phyloP scores from a whole-genome alignment of 1,140 invertebrate species.

The Sycophila sp. region DNA sequence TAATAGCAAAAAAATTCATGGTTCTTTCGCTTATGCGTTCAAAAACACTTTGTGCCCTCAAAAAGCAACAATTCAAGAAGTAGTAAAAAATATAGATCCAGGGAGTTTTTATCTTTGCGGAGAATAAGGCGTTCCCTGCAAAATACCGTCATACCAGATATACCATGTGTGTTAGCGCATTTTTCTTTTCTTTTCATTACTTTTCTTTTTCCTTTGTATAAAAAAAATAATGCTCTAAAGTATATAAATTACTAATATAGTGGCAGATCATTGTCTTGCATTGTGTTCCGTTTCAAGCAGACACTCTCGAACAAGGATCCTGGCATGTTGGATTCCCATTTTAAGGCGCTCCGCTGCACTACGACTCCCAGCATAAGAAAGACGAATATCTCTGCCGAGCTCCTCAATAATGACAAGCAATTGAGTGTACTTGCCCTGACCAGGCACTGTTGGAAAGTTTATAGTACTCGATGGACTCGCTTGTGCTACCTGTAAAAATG shows the following conservation, averaged over 20 bases:
- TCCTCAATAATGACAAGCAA: constrained; percentile 85
- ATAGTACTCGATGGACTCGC: constrained; percentile 60
- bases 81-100: constrained; percentile 43
- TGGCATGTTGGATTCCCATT: constrained; percentile 81
- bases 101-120: constrained; percentile 36
- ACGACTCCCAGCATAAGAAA: constrained; percentile 84
- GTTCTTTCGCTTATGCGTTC: constrained; percentile 35
- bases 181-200: too few species aligned
- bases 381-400: constrained; percentile 82
- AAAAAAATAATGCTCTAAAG: constrained; percentile 53
- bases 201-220: too few species aligned
- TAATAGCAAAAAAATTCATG: constrained; percentile 23
- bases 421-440: constrained; percentile 78
- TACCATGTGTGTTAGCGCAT: constrained; percentile 17
- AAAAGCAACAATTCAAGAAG: constrained; percentile 41
- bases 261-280: constrained; percentile 70
- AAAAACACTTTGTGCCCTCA: constrained; percentile 41
- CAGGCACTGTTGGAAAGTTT: constrained; percentile 62
- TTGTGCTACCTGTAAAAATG: constrained; percentile 55
- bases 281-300: constrained; percentile 82
- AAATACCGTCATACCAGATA: constrained; percentile 30
- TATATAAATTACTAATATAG: constrained; percentile 47
- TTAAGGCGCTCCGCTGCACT: constrained; percentile 82
- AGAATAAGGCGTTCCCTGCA: constrained; percentile 37
- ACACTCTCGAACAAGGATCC: constrained; percentile 84